Percentiles rank a stretch among this genome's conserved stretches.
phyloP scores from a whole-genome alignment of 1,140 invertebrate species.

The Procambarus virginalis region DNA sequence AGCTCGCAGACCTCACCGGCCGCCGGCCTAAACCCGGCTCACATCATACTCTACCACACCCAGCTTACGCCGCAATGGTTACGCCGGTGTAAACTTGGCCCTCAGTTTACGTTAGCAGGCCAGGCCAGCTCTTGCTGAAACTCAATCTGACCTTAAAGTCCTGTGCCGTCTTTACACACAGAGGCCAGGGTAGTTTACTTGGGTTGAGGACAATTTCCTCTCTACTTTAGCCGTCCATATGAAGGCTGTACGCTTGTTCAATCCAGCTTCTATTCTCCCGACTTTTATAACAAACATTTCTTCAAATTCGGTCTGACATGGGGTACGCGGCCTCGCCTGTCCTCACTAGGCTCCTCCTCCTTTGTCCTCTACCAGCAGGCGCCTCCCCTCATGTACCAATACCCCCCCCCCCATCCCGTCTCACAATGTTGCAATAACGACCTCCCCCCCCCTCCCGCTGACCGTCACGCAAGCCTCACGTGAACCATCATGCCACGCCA shows the following conservation, averaged over 20 bases:
- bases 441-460: neutral
- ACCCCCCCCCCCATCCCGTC: neutral
- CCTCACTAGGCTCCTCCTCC: constrained; percentile 5
- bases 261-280: neutral
- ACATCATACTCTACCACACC: neutral
- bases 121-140: neutral
- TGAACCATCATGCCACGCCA: neutral
- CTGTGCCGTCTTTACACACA: too few species aligned
- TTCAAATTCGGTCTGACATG: too few species aligned
- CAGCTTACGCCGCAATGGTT: neutral
- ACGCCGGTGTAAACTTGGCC: neutral
- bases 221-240: too few species aligned
- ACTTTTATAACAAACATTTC: neutral
- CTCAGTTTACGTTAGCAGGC: neutral
- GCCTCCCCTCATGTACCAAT: neutral
- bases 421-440: too few species aligned
- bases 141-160: neutral
- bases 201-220: neutral
- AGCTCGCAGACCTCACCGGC: constrained; percentile 8
- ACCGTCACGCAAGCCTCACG: constrained; percentile 33
- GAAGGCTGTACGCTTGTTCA: too few species aligned
- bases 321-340: neutral
- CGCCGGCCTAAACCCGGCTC: neutral
- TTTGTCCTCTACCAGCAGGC: neutral
- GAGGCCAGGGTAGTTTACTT: neutral